Evolutionary conservation across 2,113 vertebrate genomes (phyloP), one percentile per base, ranked within the genome.

Genomic region (Perca schrenkii): DNA sequence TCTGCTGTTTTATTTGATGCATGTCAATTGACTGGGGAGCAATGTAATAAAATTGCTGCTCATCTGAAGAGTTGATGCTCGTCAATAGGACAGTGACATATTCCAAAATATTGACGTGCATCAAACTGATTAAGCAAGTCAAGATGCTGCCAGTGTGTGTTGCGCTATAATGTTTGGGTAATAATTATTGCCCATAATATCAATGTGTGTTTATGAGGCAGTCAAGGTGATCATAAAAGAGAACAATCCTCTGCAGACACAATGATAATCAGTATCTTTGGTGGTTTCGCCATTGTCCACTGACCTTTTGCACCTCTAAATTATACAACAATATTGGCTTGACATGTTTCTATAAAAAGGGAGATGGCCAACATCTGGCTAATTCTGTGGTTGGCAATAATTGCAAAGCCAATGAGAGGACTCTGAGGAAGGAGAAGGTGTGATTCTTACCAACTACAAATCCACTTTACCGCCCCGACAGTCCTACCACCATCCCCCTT

Each of bases 191-290:
- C 4, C 15, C 22, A 53, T 43, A 77, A 72, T 69, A 74, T 36
- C 54, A 40, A 58, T 46, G 11, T 62, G 50, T 57, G 83, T 40
- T 74, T 7, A 50, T 72, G 83, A 86, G 52, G 76, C 54, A 73
- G 65, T 81, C 31, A 31, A 79, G 67, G 52, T 74, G 52, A 77
- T 57, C 36, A 46, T 14, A 13, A 75, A 72, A 46, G 46, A 73
- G 12, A 65, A 74, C n/a, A 83, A 76, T 69, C 52, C 65, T 71
- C 58, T 62, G 43, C 52, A 85, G 50, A 81, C 76, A 84, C 36
- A 77, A 43, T 61, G 34, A 79, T 64, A 43, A 69, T 79, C 58
- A 7, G 69, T 66, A 46, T 90, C 89, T 91, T 91, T 86, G 87
- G 88, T 89, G 84, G 49, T 78, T 90, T 79, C 25, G 19, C 50